phyloP scores from a whole-genome alignment of 92 coral and sea anemone genomes.

The Bergia puertoricense region DNA sequence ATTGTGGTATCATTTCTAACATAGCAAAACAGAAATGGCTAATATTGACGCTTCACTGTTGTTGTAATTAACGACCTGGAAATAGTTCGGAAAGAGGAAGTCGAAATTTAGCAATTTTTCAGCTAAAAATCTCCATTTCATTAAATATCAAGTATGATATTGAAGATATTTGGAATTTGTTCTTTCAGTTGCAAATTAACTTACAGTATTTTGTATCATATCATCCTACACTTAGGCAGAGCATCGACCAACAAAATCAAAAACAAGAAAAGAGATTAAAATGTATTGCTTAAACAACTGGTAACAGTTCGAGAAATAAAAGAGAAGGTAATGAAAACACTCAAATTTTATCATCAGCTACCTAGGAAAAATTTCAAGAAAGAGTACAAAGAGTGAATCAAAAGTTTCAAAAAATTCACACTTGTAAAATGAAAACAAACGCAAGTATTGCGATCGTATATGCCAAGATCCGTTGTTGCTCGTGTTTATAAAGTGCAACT shows the following conservation, averaged over 20 bases:
- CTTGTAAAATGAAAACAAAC: conserved; percentile 7
- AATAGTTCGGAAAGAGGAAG: no score
- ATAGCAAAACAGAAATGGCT: no score
- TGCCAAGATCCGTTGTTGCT: not conserved
- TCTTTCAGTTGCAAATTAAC: not conserved
- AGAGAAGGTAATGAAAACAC: no score
- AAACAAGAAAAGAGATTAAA: not conserved
- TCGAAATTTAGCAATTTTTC: no score
- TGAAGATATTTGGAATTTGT: no score
- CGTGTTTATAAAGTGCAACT: not conserved
- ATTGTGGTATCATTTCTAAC: no score
- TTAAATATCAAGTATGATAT: not conserved
- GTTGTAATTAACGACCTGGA: no score
- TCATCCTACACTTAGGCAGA: not conserved
- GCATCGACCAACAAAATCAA: not conserved
- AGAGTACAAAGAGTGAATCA: not conserved
- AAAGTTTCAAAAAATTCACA: not conserved
- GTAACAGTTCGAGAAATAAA: not conserved
- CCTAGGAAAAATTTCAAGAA: not conserved
- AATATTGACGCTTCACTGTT: no score
- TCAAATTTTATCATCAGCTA: not conserved
- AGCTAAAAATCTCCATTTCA: not conserved
- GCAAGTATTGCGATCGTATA: not conserved
- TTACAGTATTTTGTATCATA: not conserved
- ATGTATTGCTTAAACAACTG: not conserved